Evolutionary conservation across 2,888 invertebrate species (phyloP).

Genomic region (Euproctis similis): DNA sequence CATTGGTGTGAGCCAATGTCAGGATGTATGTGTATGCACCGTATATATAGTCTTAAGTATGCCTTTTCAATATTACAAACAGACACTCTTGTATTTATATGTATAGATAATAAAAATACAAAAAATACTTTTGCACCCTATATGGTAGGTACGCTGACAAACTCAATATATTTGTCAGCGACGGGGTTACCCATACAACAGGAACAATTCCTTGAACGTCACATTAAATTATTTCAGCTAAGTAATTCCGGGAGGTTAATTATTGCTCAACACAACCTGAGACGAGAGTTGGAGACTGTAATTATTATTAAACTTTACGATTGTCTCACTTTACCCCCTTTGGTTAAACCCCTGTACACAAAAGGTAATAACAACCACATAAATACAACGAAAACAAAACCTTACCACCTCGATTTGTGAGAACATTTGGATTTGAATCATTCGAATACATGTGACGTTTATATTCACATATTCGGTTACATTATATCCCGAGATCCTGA

Average conservation of each 20-base stretch:
- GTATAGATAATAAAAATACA: too few species aligned
- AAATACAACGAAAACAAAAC: constrained; percentile 25
- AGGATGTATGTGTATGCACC: too few species aligned
- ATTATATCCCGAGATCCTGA: constrained; percentile 61
- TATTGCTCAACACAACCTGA: constrained; percentile 72
- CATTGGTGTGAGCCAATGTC: too few species aligned
- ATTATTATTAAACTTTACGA: constrained; percentile 77
- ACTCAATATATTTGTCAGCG: too few species aligned
- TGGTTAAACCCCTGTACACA: constrained; percentile 28
- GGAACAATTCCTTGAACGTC: constrained; percentile 57
- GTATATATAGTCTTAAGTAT: too few species aligned
- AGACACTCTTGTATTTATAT: too few species aligned
- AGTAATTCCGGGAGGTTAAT: constrained; percentile 76
- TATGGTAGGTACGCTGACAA: too few species aligned
- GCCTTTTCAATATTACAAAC: too few species aligned
- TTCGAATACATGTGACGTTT: constrained; percentile 9
- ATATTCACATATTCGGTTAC: constrained; percentile 30
- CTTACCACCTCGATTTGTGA: constrained; percentile 7
- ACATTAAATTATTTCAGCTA: constrained; percentile 75
- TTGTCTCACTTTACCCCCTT: constrained; percentile 76
- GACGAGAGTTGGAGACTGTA: constrained; percentile 75
- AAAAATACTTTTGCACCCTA: too few species aligned
- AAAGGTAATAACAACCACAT: constrained; percentile 30
- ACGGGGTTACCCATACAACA: constrained; percentile 16
- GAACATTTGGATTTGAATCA: constrained; percentile 9